A percentile compares a stretch with the other conserved stretches of the same genome.
Evolutionary conservation across 2,797 vertebrate species (phyloP).

Genomic region (Ctenochaetus hawaiiensis): DNA sequence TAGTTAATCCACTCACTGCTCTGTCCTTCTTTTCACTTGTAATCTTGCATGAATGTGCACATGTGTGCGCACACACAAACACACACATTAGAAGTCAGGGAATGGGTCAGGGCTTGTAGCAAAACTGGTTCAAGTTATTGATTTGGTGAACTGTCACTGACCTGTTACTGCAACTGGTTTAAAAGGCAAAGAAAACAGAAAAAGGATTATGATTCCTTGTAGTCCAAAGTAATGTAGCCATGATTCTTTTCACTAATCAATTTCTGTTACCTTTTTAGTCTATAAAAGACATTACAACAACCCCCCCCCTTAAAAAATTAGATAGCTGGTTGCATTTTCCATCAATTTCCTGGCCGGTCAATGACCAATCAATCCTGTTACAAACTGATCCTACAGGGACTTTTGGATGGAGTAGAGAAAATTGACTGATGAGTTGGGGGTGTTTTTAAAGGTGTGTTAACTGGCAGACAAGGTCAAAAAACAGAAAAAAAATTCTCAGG

Average conservation of each 20-base stretch:
- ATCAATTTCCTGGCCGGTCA: neutral
- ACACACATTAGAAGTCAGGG: neutral
- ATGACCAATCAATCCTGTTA: constrained; percentile 7
- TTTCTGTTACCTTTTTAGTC: neutral
- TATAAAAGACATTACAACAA: neutral
- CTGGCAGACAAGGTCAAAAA: neutral
- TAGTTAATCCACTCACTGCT: constrained; percentile 67
- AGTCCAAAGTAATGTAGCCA: neutral
- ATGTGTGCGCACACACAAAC: neutral
- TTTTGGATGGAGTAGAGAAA: neutral
- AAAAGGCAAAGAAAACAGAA: constrained; percentile 1
- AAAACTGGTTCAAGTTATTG: constrained; percentile 39
- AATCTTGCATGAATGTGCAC: constrained; percentile 31
- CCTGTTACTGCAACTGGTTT: constrained; percentile 4
- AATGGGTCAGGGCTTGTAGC: constrained; percentile 36
- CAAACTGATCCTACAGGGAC: constrained; percentile 3
- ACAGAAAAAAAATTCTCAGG: neutral
- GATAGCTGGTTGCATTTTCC: neutral
- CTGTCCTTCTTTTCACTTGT: constrained; percentile 41
- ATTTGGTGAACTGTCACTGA: constrained; percentile 38
- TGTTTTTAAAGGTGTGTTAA: neutral
- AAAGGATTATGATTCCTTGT: neutral
- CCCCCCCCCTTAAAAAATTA: neutral
- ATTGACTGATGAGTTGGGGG: neutral
- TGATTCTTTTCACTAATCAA: neutral